Conservation (phyloP, 2,797 vertebrate species). For the Aselliscus stoliczkanus region DNA sequence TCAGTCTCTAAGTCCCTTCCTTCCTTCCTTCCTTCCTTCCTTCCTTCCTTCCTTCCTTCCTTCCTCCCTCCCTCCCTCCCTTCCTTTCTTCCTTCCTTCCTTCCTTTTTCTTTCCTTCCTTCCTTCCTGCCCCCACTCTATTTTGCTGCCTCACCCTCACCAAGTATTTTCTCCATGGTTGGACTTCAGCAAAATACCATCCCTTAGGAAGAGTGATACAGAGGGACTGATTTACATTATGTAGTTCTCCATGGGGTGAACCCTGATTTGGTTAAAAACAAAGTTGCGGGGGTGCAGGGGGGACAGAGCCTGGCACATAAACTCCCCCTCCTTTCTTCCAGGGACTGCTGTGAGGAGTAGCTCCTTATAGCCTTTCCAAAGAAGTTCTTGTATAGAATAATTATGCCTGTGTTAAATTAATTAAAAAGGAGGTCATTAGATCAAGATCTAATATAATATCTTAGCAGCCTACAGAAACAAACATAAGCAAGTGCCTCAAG, state of each 20-base stretch:
- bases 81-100: no score
- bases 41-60: no score
- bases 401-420: background rate
- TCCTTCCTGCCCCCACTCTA: rapidly evolving
- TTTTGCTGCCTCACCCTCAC: background rate
- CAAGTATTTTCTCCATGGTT: background rate
- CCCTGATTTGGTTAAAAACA: background rate
- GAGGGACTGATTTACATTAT: background rate
- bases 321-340: background rate
- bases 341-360: background rate
- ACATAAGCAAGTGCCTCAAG: background rate
- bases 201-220: background rate
- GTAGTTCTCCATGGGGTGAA: background rate
- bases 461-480: background rate
- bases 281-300: background rate
- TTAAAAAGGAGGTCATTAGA: background rate
- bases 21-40: background rate
- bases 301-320: background rate
- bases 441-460: background rate
- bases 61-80: background rate
- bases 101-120: no score
- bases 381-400: background rate
- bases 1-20: background rate
- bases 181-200: background rate
- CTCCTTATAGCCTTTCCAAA: background rate